Evolutionary conservation across 1,140 invertebrate genomes (phyloP), one percentile per base, ranked within the genome.

Genomic region (Geopemphigus sp.): DNA sequence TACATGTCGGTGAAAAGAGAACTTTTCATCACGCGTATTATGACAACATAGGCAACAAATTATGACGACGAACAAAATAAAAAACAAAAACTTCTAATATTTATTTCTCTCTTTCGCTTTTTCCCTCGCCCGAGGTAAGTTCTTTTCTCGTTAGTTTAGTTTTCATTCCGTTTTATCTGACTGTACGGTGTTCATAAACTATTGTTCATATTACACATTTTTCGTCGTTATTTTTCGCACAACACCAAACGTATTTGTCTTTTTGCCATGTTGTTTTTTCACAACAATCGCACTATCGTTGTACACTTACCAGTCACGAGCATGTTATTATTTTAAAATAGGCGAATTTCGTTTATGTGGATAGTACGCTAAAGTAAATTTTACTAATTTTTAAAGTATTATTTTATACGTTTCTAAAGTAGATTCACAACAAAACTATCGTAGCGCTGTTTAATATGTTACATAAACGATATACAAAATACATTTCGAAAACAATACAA

Each of bases 121-220:
- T 47, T 47, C 29, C 15, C 14, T 19, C 39, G 45, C 32, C 19
- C 22, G n/a, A 32, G 45, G 22, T 19, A 10, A 12, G 32, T 24
- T 66, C 39, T 66, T 47, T 32, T 47, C n/a, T 45, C n/a, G 64
- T 45, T 66, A 45, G 64, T n/a, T 47, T 66, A 66, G 12, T 66
- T 66, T 66, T 66, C 64, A 47, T 66, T 45, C 5, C 32, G n/a
- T 66, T 66, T 24, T 47, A 22, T 45, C 32, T 32, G 39, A 24
- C 32, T 39, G 63, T 22, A 11, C 1, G 32, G 32, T 66, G 32
- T 45, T 45, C 22, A 45, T 66, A 47, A 66, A 47, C 64, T 47
- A 66, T 47, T 66, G 63, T 66, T 66, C 12, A 22, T 66, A 47
- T 66, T 66, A 66, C 22, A 39, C 45, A 45, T 66, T 64, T 66